phyloP scores from a whole-genome alignment of 2,888 invertebrate species.

The Trachelus iudaicus region DNA sequence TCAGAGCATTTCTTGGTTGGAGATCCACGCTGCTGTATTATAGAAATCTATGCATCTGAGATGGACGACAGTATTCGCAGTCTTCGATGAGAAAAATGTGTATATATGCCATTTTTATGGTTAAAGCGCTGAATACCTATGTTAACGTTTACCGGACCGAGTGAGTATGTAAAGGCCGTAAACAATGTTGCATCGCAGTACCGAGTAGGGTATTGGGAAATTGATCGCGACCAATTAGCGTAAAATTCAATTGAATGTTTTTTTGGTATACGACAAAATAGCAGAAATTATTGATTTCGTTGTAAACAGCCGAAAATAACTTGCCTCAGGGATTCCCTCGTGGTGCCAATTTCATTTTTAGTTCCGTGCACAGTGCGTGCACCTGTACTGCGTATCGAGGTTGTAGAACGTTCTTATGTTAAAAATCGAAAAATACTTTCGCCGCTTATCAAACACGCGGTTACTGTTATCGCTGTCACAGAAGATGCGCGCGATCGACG shows the following conservation, averaged over 20 bases:
- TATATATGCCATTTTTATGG: not conserved
- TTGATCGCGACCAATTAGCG: not conserved
- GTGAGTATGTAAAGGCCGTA: too few relatives aligned
- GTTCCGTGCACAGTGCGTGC: not conserved
- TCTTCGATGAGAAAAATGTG: not conserved
- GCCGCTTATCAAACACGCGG: not conserved
- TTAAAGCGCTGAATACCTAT: not conserved
- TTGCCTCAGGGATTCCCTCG: not conserved
- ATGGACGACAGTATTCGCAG: not conserved
- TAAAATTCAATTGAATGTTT: not conserved
- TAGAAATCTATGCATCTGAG: not conserved
- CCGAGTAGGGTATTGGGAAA: not conserved
- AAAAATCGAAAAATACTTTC: not conserved
- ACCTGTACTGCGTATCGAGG: not conserved
- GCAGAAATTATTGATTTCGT: not conserved
- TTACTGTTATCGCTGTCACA: not conserved
- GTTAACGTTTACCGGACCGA: not conserved
- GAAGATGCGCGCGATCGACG: not conserved
- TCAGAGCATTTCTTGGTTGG: not conserved
- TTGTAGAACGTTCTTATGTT: not conserved
- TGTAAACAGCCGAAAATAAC: not conserved
- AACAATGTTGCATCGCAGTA: not conserved
- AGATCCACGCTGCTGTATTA: not conserved
- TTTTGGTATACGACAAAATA: not conserved
- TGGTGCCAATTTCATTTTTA: not conserved